Evolutionary conservation across 2,888 invertebrate species (phyloP), one percentile per base, ranked within the genome.

Genomic region (Erebia ligea): DNA sequence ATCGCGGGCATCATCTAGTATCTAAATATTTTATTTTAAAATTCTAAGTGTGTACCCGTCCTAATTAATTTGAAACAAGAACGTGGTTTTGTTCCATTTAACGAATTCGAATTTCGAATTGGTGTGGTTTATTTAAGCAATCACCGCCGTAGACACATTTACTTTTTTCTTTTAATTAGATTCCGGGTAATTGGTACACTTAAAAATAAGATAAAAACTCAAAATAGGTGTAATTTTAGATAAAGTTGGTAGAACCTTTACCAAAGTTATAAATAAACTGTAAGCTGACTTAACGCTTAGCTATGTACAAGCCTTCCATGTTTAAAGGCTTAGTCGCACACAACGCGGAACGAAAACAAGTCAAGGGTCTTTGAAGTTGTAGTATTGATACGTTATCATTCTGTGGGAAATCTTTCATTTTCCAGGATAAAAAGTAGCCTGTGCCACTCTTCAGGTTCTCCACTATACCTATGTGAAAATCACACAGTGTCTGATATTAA

Each of bases 31-130:
- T 17, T 6, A 25, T 25, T 13, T 4, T 21, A 2, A 10, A 61
- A n/a, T 42, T 48, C 48, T 45, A 21, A 0, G 56, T 66, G 66
- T 66, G 21, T 19, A 45, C 21, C 66, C 42, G 19, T n/a, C 66
- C 1, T 10, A 42, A 40, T 57, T n/a, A 42, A 57, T 65, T 65
- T 56, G 71, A 71, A 71, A 83, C 78, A 81, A 79, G 76, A 81
- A 76, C 78, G 76, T 75, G 76, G 78, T 76, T 21, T 66, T 67
- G 80, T 79, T 82, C 81, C 81, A 83, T 83, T 73, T 85, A 86
- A 82, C 81, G 78, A 85, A 85, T 85, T 83, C 73, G 77, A 84
- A 81, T 76, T 77, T 76, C 65, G 69, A 77, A 74, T 72, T 57
- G 54, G 65, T 64, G 70, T 66, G 74, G 67, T 70, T 68, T 64